Percentiles rank a stretch among this genome's conserved stretches.
Evolutionary conservation across 1,140 invertebrate species (phyloP).

Genomic region (Aleiodes sp.): DNA sequence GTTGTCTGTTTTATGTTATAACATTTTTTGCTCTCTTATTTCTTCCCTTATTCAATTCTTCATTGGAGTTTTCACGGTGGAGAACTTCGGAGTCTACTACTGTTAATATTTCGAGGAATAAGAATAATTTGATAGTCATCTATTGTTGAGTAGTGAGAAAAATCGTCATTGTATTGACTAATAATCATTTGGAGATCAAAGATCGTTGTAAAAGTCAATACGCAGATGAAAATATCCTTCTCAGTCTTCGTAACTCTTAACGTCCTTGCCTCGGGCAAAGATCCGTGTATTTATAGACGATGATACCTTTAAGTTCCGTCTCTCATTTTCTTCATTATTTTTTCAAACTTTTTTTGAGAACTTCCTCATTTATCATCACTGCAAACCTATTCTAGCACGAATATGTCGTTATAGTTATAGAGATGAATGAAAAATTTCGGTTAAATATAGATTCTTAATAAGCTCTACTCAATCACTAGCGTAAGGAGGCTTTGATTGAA

Average conservation of each 20-base stretch:
- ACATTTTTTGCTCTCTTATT: background rate
- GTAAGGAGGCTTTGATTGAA: background rate
- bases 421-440: background rate
- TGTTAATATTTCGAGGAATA: too few relatives aligned
- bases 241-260: slow-evolving; percentile 16
- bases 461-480: background rate
- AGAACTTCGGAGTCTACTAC: too few relatives aligned
- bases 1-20: slow-evolving; percentile 11
- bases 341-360: background rate
- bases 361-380: background rate
- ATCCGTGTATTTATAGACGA: slow-evolving; percentile 49
- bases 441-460: background rate
- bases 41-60: background rate
- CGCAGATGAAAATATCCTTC: background rate
- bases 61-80: too few relatives aligned
- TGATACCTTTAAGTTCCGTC: slow-evolving; percentile 42
- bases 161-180: background rate
- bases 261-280: slow-evolving; percentile 47
- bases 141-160: too few relatives aligned
- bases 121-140: too few relatives aligned
- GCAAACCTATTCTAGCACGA: background rate
- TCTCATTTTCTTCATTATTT: slow-evolving; percentile 38
- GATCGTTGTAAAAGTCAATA: background rate
- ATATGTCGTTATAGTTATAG: background rate
- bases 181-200: background rate